Conservation (phyloP, 1,140 invertebrate genomes). For the Hirudo medicinalis region DNA sequence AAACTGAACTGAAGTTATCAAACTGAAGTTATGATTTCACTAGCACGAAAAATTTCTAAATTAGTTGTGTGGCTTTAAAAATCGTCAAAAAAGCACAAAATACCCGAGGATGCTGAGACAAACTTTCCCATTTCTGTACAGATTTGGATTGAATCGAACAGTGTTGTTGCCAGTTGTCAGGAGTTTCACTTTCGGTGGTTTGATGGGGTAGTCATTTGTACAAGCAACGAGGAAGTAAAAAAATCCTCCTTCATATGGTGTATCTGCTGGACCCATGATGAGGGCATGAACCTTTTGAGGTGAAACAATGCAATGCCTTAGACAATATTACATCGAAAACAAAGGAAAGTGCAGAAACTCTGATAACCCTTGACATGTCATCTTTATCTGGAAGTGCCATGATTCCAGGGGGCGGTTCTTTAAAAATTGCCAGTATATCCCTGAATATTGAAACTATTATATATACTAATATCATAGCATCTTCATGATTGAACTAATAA, state of each 20-base stretch:
- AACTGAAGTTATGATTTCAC: too few relatives aligned
- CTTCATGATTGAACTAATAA: too few relatives aligned
- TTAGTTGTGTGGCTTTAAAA: background rate
- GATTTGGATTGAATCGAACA: slow-evolving; percentile 53
- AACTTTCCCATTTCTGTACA: slow-evolving; percentile 53
- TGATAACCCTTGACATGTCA: slow-evolving; percentile 42
- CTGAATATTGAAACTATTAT: slow-evolving; percentile 31
- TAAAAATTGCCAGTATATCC: slow-evolving; percentile 47
- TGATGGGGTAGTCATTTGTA: slow-evolving; percentile 45
- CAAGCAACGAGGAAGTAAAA: slow-evolving; percentile 50
- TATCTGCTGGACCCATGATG: slow-evolving; percentile 52
- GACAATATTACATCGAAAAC: background rate
- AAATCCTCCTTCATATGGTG: slow-evolving; percentile 54
- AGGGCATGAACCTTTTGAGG: slow-evolving; percentile 46
- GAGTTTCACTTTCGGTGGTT: slow-evolving; percentile 48
- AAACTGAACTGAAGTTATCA: too few relatives aligned
- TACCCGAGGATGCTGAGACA: slow-evolving; percentile 53
- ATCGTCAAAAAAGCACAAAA: slow-evolving; percentile 22
- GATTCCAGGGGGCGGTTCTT: slow-evolving; percentile 48
- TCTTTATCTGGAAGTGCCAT: slow-evolving; percentile 48
- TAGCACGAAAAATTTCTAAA: too few relatives aligned
- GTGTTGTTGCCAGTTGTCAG: slow-evolving; percentile 50
- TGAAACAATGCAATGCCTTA: slow-evolving; percentile 13
- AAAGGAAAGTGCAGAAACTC: background rate
- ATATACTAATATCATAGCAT: too few relatives aligned